Evolutionary conservation across 1,140 invertebrate genomes (phyloP), one percentile per base, ranked within the genome.

Genomic region (Mesaphorura yosii): DNA sequence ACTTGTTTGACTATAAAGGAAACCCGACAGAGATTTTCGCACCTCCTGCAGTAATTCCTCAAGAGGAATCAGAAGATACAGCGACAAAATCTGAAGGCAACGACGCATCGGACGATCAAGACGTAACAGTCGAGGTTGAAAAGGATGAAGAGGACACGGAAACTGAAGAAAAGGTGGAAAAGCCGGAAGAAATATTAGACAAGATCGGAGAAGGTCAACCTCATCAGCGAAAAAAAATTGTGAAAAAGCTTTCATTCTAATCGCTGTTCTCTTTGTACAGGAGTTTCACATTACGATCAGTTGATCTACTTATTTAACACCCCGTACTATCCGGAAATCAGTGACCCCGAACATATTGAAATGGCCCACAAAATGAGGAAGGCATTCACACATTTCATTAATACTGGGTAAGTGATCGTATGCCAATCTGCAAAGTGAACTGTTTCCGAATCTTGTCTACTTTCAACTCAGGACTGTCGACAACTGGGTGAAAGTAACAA

Each of bases 1-100:
- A 59, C 29, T 49, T 53, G 12, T 59, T 48, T 41, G 42, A 26
- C 3, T 59, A 59, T 34, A 34, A 48, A 25, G 49, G 52, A 5
- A 17, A 34, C n/a, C n/a, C 31, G 45, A 19, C 49, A 44, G 22
- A 39, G 45, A 17, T 39, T 59, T 3, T 48, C 48, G 10, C 53
- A 55, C 37, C 19, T 59, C 3, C 34, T 55, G n/a, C n/a, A 19
- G 17, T 41, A 6, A 6, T n/a, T n/a, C n/a, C 7, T 17, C 7
- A 41, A 10, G 17, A 6, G 39, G 17, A 41, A n/a, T n/a, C 7
- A 10, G 17, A 6, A 20, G 39, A 41, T 10, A 34, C 31, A 10
- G 31, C n/a, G 10, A 34, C 10, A 34, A 10, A 10, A 34, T 10
- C 31, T 34, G n/a, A 34, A 34, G 31, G 31, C n/a, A n/a, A n/a